Base-by-base conservation (phyloP, 1,140 invertebrate genomes). In the Thalassaphorura encarpata region DNA sequence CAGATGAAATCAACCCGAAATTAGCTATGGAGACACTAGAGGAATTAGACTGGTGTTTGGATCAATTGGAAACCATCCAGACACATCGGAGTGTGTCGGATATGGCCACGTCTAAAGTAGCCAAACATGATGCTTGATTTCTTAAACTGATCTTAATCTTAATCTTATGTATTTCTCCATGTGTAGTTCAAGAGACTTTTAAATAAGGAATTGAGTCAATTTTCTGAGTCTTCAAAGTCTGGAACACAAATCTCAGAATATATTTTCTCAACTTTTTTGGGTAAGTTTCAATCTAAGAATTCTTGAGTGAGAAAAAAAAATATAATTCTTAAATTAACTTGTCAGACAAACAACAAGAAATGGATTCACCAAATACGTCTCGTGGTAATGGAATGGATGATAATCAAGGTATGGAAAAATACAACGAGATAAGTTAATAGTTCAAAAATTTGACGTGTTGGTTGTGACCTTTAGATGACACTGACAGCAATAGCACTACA, bases 241-340 rank as follows among this genome's bases (percentile, higher is more conserved):
- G 95, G 94, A 67, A 97, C 96, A 75, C 94, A 97, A 79, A 96
- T 99, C 68, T 97, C 94, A 29, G 94, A 98, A 72, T 99, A 96
- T 74, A 96, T 99, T 72, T 97, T 92, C 76, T 92, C 87, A 58
- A 98, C 94, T 67, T 99, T 97, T 78, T 81, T 99, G 72, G 95
- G 94, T 96, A 76, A 88, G 83, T 81, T 42, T 48, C 43, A 18
- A 52, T n/a, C n/a, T n/a, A n/a, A n/a, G n/a, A 21, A 19, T 45
- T 57, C 15, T 48, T 13, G 26, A 13, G 46, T 21, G 26, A 23
- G 6, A 15, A 4, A 13, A 21, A 13, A 23, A 28, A 21, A 5
- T 21, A 6, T 28, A 21, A 26, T 48, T 48, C 21, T 8, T 36
- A 11, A 11, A 11, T 11, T 11, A 11, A 11, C 33, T n/a, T n/a